A percentile compares a stretch with the other conserved stretches of the same genome.
Evolutionary conservation across 1,140 invertebrate genomes (phyloP).

Genomic region (Fopius arisanus): DNA sequence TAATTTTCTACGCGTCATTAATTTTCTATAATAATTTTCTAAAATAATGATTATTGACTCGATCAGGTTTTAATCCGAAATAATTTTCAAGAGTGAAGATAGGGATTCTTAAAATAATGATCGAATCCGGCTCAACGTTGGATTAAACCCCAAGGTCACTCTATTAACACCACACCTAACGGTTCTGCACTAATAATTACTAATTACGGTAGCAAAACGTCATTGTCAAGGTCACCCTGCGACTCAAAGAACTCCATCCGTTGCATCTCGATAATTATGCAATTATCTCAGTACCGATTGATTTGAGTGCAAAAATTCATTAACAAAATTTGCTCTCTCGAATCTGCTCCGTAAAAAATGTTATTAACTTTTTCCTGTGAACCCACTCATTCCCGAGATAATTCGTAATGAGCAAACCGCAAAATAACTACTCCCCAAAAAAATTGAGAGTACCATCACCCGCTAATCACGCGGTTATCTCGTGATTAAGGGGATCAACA

Average conservation of each 20-base stretch:
- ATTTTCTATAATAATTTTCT: no score
- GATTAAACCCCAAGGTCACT: background rate
- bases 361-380: background rate
- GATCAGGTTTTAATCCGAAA: background rate
- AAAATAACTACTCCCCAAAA: no score
- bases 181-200: constrained; percentile 5
- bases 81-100: background rate
- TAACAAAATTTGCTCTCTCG: no score
- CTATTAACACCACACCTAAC: background rate
- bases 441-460: no score
- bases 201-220: background rate
- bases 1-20: no score
- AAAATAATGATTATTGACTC: no score
- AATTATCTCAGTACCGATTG: background rate
- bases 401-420: no score
- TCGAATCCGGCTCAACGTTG: background rate
- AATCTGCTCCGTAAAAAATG: no score
- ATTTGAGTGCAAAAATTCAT: background rate
- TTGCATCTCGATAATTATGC: background rate
- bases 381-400: background rate
- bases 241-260: background rate
- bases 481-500: no score
- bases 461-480: no score
- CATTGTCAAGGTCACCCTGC: background rate
- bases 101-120: no score